Percentiles rank a stretch among this genome's conserved stretches.
Conservation (phyloP, 2,888 invertebrate species). For the Neocrepidodera transversa region DNA sequence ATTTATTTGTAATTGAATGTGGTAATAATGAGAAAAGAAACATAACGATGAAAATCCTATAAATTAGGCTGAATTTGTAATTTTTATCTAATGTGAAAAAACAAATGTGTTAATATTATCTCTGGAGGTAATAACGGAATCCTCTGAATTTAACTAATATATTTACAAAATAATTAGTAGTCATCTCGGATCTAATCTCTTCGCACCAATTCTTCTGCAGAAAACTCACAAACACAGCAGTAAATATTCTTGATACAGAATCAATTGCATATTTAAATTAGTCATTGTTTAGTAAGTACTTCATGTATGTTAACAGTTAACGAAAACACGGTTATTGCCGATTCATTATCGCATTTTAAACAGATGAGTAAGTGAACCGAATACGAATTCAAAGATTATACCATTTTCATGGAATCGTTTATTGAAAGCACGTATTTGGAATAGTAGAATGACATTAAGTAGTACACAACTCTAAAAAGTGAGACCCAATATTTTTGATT, state of each 20-base stretch:
- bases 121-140: too few relatives aligned
- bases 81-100: too few relatives aligned
- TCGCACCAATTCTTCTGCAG: not conserved
- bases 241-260: slow-evolving; percentile 16
- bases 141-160: too few relatives aligned
- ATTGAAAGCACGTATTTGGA: slow-evolving; percentile 1
- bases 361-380: slow-evolving; percentile 27
- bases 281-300: slow-evolving; percentile 39
- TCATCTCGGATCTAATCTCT: too few relatives aligned
- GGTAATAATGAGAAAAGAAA: too few relatives aligned
- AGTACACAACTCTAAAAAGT: too few relatives aligned
- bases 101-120: too few relatives aligned
- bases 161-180: too few relatives aligned
- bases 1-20: too few relatives aligned
- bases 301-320: slow-evolving; percentile 47
- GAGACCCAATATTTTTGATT: too few relatives aligned
- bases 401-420: not conserved
- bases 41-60: too few relatives aligned
- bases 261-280: slow-evolving; percentile 22
- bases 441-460: not conserved
- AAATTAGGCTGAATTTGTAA: too few relatives aligned
- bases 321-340: slow-evolving; percentile 38
- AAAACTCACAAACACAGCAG: not conserved
- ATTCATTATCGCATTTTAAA: slow-evolving; percentile 33
- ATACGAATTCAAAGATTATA: slow-evolving; percentile 29